These are phyloP conservation scores for Bombylius major DNA, from an alignment of 2,888 invertebrate genomes.

Conservation along the genomic window DNA sequence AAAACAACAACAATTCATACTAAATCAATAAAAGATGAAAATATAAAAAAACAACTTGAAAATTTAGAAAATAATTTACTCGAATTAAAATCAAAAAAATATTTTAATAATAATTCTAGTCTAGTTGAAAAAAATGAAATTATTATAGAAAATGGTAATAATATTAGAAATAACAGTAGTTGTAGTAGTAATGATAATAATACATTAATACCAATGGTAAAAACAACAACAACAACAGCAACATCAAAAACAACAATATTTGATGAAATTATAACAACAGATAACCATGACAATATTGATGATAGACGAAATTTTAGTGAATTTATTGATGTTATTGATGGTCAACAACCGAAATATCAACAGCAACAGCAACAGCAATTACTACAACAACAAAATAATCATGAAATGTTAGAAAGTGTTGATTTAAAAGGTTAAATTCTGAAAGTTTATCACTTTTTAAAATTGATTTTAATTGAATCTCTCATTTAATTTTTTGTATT, in stretches of 20 bases:
- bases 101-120: conserved; percentile 9
- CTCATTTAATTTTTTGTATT: not conserved
- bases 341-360: conserved; percentile 3
- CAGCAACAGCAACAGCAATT: conserved; percentile 6
- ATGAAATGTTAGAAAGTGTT: conserved; percentile 24
- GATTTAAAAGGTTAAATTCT: conserved; percentile 21
- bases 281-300: conserved; percentile 1
- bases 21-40: no score
- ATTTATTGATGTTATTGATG: conserved; percentile 7
- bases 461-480: not conserved
- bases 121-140: conserved; percentile 1
- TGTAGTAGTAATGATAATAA: conserved; percentile 1
- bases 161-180: not conserved
- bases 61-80: conserved; percentile 6
- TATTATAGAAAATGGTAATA: not conserved
- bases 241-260: not conserved
- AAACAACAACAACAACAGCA: no score
- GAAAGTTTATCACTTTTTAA: not conserved
- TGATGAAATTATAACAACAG: not conserved
- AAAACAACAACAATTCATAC: not conserved
- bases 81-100: conserved; percentile 2
- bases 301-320: not conserved
- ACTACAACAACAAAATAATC: conserved; percentile 14
- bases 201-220: no score
- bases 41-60: not conserved